Base-by-base conservation (phyloP, 2,797 vertebrate genomes). In the Pseudocheirus occidentalis region DNA sequence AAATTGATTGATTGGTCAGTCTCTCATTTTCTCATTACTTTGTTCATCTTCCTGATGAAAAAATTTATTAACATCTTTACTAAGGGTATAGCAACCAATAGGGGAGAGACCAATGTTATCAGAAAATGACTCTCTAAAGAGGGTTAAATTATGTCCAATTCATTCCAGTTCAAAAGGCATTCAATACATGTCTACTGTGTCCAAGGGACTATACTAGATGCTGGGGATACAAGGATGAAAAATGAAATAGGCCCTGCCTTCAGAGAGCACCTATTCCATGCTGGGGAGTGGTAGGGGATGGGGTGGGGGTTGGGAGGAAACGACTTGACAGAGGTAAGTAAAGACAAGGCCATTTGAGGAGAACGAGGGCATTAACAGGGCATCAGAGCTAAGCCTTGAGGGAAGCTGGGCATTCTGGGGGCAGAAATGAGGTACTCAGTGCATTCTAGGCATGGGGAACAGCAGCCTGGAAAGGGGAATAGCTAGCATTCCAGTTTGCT, bases 331-430 rank as follows among this genome's bases (percentile, higher is more conserved):
- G 31, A 27, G 27, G 13, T 1, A 7, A 21, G 18, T 2, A 28
- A 2, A 56, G 73, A 52, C 0, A n/a, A 66, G 14, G 34, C 14
- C 34, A 66, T 66, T n/a, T n/a, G 62, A 1, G 90, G 53, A 34
- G n/a, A 7, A 5, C 16, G 13, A 90, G 24, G 29, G n/a, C 1
- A 4, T 13, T 2, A 3, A 12, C 1, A 0, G 13, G 91, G 81
- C 5, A 12, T 7, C 28, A 16, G 55, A 55, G 40, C n/a, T 40
- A 46, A 81, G 18, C n/a, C n/a, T 81, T 81, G 66, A 46, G 66
- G 66, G 40, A 81, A 81, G 21, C 12, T 4, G 12, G 52, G 29
- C 62, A n/a, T 46, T 87, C 40, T 5, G 0, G 29, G 73, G 24
- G 91, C 18, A 6, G 5, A n/a, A 50, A 40, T 2, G 73, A 7